Percentiles rank a stretch among this genome's conserved stretches.
Conservation (phyloP, 2,888 invertebrate species). For the Antheraea yamamai region DNA sequence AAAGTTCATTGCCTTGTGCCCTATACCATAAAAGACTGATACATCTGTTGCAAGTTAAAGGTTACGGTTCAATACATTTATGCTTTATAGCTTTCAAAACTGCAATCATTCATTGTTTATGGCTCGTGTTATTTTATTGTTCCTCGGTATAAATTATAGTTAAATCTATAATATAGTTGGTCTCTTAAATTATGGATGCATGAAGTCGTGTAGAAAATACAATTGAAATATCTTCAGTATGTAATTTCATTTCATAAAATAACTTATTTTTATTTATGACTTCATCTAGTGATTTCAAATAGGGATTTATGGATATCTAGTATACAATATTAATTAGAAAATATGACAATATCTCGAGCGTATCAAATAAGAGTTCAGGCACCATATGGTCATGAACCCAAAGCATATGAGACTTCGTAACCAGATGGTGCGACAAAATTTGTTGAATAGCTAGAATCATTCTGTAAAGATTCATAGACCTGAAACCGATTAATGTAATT, state of each 20-base stretch:
- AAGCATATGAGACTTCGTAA: constrained; percentile 1
- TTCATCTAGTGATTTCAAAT: not conserved
- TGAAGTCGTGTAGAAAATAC: not conserved
- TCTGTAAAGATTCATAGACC: not conserved
- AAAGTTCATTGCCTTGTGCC: constrained; percentile 13
- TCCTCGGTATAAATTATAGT: not conserved
- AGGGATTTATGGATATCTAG: not conserved
- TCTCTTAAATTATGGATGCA: not conserved
- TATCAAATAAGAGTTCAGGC: not conserved
- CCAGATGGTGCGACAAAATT: not conserved
- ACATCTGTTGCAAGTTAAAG: constrained; percentile 24
- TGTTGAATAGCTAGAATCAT: not conserved
- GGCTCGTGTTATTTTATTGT: constrained; percentile 2
- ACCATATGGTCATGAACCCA: not conserved
- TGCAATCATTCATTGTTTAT: constrained; percentile 16
- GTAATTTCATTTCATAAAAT: too few relatives aligned
- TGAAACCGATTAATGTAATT: too few relatives aligned
- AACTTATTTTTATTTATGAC: not conserved
- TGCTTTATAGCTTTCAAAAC: constrained; percentile 13
- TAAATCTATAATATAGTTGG: not conserved
- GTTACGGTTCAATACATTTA: constrained; percentile 18
- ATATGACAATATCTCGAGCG: not conserved
- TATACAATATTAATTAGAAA: not conserved
- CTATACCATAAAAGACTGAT: constrained; percentile 20
- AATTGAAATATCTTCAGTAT: not conserved